Evolutionary conservation across 2,113 vertebrate genomes (phyloP).

Genomic region (Pteruthius melanotis): DNA sequence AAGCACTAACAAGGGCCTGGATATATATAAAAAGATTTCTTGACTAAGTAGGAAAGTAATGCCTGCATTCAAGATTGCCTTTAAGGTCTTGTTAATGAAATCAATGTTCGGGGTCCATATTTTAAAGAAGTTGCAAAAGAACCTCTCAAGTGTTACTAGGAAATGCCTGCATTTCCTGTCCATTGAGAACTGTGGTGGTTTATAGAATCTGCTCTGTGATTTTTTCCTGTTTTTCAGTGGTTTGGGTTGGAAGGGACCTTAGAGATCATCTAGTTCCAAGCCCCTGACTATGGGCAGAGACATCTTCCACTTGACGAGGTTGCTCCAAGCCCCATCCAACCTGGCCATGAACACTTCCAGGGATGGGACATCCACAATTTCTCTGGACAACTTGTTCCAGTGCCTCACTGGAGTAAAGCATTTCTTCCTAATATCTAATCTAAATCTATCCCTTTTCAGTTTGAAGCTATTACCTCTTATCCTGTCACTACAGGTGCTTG

Average conservation of each 20-base stretch:
- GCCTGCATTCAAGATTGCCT: neutral
- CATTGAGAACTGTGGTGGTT: neutral
- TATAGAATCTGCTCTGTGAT: neutral
- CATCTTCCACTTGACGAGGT: neutral
- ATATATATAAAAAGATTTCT: neutral
- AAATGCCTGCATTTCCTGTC: neutral
- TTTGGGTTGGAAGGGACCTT: neutral
- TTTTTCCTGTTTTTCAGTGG: neutral
- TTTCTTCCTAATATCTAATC: neutral
- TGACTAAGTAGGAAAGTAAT: neutral
- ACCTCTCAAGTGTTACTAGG: neutral
- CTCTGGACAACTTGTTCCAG: neutral
- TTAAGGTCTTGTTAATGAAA: neutral
- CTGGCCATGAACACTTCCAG: neutral
- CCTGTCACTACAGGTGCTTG: neutral
- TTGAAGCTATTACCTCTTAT: neutral
- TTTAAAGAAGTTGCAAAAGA: neutral
- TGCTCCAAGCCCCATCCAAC: neutral
- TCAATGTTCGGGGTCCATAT: neutral
- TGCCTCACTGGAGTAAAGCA: neutral
- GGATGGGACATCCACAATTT: neutral
- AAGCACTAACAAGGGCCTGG: neutral
- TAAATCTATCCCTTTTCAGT: neutral
- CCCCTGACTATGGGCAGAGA: accelerated
- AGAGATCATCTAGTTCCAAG: neutral